Conservation (phyloP, 35 echinoderm and acorn worm genomes). For the Stichopus chloronotus region DNA sequence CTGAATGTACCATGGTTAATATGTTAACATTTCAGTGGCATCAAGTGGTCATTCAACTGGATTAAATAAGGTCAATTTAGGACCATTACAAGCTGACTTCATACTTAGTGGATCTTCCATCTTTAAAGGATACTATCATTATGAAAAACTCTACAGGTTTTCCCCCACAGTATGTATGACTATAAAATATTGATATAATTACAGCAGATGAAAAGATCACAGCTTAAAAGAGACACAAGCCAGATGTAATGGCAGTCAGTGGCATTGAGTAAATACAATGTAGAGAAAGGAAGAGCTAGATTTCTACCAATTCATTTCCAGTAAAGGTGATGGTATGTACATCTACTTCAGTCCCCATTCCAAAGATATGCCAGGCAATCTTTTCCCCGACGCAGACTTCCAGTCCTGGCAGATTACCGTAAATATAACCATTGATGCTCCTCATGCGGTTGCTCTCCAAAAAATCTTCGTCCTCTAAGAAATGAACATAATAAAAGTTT, state of each 20-base stretch:
- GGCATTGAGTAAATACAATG: not conserved
- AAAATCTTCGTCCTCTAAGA: constrained; percentile 85
- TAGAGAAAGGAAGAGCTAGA: not conserved
- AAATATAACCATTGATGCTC: constrained; percentile 85
- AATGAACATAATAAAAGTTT: not conserved
- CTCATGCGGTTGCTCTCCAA: constrained; percentile 70
- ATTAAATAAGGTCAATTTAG: too few relatives aligned
- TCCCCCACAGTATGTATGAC: not conserved
- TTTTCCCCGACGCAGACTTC: constrained; percentile 77
- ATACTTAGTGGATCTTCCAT: too few relatives aligned
- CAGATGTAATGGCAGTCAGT: too few relatives aligned
- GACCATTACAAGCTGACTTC: too few relatives aligned
- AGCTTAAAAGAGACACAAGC: too few relatives aligned
- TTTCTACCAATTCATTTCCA: constrained; percentile 85
- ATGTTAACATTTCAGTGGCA: too few relatives aligned
- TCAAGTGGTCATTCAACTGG: too few relatives aligned
- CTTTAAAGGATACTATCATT: too few relatives aligned
- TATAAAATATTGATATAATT: not conserved
- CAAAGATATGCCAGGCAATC: constrained; percentile 85
- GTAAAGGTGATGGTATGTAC: constrained; percentile 88
- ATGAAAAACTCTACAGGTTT: too few relatives aligned
- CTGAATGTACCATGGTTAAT: too few relatives aligned
- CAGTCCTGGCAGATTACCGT: constrained; percentile 82
- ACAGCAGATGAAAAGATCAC: not conserved
- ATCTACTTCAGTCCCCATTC: constrained; percentile 87